Evolutionary conservation across 2,888 invertebrate genomes (phyloP).

Genomic region (Drosophila mimica): DNA sequence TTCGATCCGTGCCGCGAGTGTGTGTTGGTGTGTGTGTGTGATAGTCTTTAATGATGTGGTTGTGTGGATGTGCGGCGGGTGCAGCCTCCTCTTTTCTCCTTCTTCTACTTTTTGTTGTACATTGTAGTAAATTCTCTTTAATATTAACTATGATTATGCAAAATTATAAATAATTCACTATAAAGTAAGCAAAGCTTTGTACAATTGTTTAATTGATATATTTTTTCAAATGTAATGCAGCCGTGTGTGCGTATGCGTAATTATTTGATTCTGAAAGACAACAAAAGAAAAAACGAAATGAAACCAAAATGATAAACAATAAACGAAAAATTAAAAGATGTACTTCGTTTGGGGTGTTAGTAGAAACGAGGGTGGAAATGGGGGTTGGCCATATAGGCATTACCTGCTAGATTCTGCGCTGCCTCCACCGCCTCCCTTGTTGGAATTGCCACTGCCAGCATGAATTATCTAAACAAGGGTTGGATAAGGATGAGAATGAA

Average conservation of each 20-base stretch:
- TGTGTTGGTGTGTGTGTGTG: conserved; percentile 18
- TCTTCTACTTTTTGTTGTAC: conserved; percentile 10
- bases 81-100: conserved; percentile 43
- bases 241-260: conserved; percentile 54
- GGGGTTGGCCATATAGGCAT: conserved; percentile 48
- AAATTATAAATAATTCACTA: conserved; percentile 72
- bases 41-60: conserved; percentile 19
- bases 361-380: not conserved
- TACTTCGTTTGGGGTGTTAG: conserved; percentile 33
- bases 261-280: conserved; percentile 75
- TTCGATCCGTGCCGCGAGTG: conserved; percentile 25
- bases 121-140: conserved; percentile 49
- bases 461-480: conserved; percentile 88
- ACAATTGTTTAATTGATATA: conserved; percentile 56
- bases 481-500: conserved; percentile 35
- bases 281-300: conserved; percentile 50
- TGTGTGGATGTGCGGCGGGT: conserved; percentile 58
- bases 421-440: conserved; percentile 86
- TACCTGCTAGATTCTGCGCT: conserved; percentile 87
- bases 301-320: conserved; percentile 54
- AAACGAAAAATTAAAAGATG: conserved; percentile 37
- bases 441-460: conserved; percentile 85
- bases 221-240: conserved; percentile 54
- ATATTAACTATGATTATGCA: conserved; percentile 40
- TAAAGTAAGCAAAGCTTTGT: conserved; percentile 66